These are phyloP conservation scores for Saccostrea echinata DNA, from an alignment of 1,140 invertebrate genomes.

Conservation along the genomic window DNA sequence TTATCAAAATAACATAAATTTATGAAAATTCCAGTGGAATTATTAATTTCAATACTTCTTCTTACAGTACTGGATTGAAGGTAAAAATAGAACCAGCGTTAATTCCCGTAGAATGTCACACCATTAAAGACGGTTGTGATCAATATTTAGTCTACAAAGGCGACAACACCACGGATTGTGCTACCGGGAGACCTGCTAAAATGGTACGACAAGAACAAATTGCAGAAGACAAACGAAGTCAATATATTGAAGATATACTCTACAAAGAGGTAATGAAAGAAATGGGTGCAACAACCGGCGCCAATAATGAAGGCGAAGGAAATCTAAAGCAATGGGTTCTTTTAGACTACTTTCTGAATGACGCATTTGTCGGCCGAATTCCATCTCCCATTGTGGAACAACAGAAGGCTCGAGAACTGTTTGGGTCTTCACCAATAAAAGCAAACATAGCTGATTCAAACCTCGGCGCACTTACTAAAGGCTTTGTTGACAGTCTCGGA, in stretches of 20 bases:
- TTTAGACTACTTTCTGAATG: not conserved
- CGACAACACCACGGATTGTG: conserved; percentile 7
- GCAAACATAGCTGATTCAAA: not conserved
- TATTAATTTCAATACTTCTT: not conserved
- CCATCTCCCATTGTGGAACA: conserved; percentile 1
- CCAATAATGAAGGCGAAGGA: not conserved
- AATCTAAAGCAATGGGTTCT: not conserved
- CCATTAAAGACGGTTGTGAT: not conserved
- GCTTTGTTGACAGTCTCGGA: not conserved
- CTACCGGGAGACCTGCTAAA: not conserved
- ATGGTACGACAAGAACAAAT: not conserved
- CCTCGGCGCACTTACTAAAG: not conserved
- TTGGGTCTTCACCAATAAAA: not conserved
- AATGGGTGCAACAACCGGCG: not conserved
- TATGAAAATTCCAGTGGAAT: too few species aligned
- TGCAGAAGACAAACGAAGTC: not conserved
- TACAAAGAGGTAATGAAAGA: not conserved
- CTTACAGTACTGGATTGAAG: not conserved
- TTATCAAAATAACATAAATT: too few species aligned
- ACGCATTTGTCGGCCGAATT: conserved; percentile 10
- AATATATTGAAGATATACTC: conserved; percentile 1
- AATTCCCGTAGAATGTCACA: conserved; percentile 7
- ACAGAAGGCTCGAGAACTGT: not conserved
- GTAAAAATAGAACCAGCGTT: not conserved
- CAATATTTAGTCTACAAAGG: conserved; percentile 10